Base-by-base conservation (phyloP, 2,113 vertebrate genomes). In the Nothobranchius kuhntae region DNA sequence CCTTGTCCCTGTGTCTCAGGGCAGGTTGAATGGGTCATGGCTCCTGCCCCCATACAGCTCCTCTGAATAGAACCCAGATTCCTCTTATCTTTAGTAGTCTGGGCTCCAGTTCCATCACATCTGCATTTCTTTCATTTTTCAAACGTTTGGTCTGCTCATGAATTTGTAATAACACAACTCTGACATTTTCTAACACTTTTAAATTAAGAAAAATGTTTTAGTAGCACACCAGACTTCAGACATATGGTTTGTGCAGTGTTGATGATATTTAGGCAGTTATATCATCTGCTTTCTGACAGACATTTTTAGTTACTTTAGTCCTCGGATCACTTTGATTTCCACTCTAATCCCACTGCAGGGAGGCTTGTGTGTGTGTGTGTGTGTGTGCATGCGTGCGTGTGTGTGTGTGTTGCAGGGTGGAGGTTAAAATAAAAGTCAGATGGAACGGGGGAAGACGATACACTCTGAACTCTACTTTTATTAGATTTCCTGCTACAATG, bases 31-130 rank as follows among this genome's bases (percentile, higher is more conserved):
- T 82, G 83, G 83, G 80, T 84, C 87, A 77, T 75, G 77, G 81
- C 15, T 84, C 82, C 75, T 71, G 57, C 72, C 82, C 69, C 63
- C 66, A 65, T 55, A 65, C 75, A 47, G 70, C 61, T 79, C 85
- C 82, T 78, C 73, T 89, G 89, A 88, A 92, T 89, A 78, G 63
- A 68, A 81, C 83, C 84, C 89, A 84, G 64, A 17, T 70, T 87
- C 84, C 86, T 75, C 87, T 47, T 53, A 63, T 83, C 91, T 92
- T 91, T 93, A 92, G 91, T 88, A 82, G 71, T 70, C 84, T 75
- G 87, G 38, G 89, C 91, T 94, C 91, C 82, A 72, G 90, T 96
- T 95, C 93, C 93, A 90, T 77, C 82, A 83, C 91, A 83, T 69
- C 75, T 81, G 82, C 83, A 80, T 85, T 56, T 68, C 78, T 85